phyloP scores from a whole-genome alignment of 2,888 invertebrate genomes.

The Melieria omissa region DNA sequence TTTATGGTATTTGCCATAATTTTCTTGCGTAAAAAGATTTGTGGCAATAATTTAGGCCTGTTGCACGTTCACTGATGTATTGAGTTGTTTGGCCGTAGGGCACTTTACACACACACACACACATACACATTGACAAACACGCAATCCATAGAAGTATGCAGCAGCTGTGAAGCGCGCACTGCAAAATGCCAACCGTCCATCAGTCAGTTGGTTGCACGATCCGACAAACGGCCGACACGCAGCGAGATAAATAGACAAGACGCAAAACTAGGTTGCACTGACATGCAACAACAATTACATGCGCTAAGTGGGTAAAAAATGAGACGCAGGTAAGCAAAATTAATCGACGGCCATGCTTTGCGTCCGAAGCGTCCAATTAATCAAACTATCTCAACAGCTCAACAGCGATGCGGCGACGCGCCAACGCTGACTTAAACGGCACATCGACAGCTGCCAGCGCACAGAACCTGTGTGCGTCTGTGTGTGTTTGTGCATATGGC shows the following conservation, averaged over 20 bases:
- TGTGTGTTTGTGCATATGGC: too few relatives aligned
- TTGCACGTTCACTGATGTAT: slow-evolving; percentile 45
- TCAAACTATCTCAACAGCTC: slow-evolving; percentile 2
- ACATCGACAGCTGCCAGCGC: too few relatives aligned
- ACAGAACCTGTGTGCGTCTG: too few relatives aligned
- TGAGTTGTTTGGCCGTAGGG: slow-evolving; percentile 57
- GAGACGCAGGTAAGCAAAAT: neutral
- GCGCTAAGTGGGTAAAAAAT: too few relatives aligned
- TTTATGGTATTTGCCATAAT: slow-evolving; percentile 53
- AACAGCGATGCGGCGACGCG: too few relatives aligned
- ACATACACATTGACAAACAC: neutral
- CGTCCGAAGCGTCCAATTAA: slow-evolving; percentile 21
- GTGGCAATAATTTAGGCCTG: slow-evolving; percentile 40
- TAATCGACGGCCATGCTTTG: slow-evolving; percentile 7
- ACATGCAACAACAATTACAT: too few relatives aligned
- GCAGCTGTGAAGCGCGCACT: neutral
- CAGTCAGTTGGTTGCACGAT: neutral
- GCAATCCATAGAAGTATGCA: too few relatives aligned
- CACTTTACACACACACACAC: neutral
- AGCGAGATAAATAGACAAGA: neutral
- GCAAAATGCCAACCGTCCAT: neutral
- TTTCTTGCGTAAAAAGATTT: slow-evolving; percentile 53
- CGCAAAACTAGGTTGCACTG: too few relatives aligned
- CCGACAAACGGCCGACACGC: neutral
- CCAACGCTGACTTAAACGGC: too few relatives aligned